Evolutionary conservation across 2,113 vertebrate species (phyloP).

Genomic region (Thamnaconus septentrionalis): DNA sequence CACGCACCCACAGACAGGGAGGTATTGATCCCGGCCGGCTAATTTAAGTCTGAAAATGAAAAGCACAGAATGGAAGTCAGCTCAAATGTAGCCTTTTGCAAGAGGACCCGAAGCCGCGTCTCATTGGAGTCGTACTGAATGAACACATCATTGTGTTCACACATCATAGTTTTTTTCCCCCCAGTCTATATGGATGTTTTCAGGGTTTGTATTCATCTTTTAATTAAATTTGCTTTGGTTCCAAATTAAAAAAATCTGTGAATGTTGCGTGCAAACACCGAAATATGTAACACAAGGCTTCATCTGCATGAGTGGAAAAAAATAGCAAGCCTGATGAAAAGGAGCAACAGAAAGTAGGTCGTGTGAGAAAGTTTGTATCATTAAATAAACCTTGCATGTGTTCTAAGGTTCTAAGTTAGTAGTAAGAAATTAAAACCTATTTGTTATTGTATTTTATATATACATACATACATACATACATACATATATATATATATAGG

Average conservation of each 20-base stretch:
- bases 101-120: neutral
- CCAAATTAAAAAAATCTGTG: neutral
- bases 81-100: neutral
- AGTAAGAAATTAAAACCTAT: too few relatives aligned
- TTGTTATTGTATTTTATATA: too few relatives aligned
- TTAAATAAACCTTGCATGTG: too few relatives aligned
- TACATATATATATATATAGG: too few relatives aligned
- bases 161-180: neutral
- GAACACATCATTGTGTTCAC: constrained; percentile 10
- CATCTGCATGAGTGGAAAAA: too few relatives aligned
- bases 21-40: constrained; percentile 17
- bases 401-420: too few relatives aligned
- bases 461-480: too few relatives aligned
- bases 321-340: too few relatives aligned
- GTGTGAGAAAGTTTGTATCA: too few relatives aligned
- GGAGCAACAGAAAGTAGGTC: too few relatives aligned
- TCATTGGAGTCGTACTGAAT: constrained; percentile 7
- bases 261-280: neutral
- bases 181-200: neutral
- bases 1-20: neutral
- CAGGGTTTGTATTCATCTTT: too few relatives aligned
- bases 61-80: constrained; percentile 20
- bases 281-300: neutral
- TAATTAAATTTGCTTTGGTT: neutral
- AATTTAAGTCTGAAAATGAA: constrained; percentile 7